These are phyloP conservation scores for Sphaerodactylus townsendi DNA, from an alignment of 2,113 vertebrate species.

Conservation along the genomic window DNA sequence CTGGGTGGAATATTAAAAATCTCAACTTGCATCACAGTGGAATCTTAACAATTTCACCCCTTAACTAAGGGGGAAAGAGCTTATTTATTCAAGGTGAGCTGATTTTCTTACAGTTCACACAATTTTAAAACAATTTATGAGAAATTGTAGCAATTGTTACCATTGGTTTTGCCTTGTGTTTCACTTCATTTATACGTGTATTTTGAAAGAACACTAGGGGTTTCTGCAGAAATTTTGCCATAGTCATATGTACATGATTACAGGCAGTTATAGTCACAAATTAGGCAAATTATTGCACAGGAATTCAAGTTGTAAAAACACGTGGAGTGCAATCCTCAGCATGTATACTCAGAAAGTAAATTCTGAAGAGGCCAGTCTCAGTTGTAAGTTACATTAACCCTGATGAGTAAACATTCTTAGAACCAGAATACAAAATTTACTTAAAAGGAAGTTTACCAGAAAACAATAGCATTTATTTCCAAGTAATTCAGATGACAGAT, in stretches of 20 bases:
- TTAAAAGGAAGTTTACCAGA: background rate
- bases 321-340: background rate
- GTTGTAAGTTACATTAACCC: background rate
- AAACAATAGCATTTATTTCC: background rate
- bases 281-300: too few species aligned
- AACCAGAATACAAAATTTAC: background rate
- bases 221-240: conserved; percentile 1
- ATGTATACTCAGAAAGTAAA: background rate
- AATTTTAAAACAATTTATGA: rapidly evolving
- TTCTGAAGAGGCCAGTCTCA: background rate
- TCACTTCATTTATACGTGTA: background rate
- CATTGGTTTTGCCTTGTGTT: conserved; percentile 30
- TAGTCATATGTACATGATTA: background rate
- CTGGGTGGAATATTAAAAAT: conserved; percentile 21
- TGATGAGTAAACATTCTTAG: background rate
- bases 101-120: background rate
- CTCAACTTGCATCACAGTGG: background rate
- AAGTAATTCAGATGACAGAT: background rate
- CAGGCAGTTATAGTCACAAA: background rate
- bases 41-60: conserved; percentile 16
- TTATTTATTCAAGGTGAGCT: conserved; percentile 25
- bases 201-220: background rate
- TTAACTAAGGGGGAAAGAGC: conserved; percentile 12
- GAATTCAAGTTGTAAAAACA: too few species aligned
- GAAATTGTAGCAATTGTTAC: conserved; percentile 36